Evolutionary conservation across 2,888 invertebrate species (phyloP).

Genomic region (Busseola fusca): DNA sequence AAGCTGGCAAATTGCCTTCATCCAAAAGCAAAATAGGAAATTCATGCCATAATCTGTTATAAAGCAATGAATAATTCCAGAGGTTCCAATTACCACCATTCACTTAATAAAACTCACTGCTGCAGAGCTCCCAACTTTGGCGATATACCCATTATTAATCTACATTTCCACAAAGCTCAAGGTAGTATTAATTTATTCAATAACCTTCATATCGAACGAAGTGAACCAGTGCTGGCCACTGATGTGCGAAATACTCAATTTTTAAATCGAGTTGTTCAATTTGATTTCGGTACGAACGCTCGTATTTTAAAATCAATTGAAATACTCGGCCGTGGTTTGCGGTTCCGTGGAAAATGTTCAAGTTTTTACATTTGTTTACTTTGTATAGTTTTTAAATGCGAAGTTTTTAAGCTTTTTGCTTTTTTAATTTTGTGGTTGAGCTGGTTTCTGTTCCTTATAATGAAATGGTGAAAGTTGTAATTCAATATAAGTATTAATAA

Average conservation of each 20-base stretch:
- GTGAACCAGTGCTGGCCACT: slow-evolving; percentile 45
- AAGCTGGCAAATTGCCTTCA: background rate
- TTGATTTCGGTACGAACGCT: slow-evolving; percentile 35
- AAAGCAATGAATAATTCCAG: slow-evolving; percentile 13
- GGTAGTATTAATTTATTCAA: slow-evolving; percentile 47
- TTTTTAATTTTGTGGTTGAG: slow-evolving; percentile 5
- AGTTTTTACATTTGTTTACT: slow-evolving; percentile 39
- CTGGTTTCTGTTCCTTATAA: slow-evolving; percentile 7
- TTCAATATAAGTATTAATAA: background rate
- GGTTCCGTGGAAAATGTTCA: slow-evolving; percentile 40
- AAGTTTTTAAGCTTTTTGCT: slow-evolving; percentile 14
- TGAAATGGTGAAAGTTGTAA: background rate
- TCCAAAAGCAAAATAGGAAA: background rate
- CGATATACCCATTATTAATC: slow-evolving; percentile 37
- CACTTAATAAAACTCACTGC: slow-evolving; percentile 1
- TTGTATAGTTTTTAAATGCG: slow-evolving; percentile 13
- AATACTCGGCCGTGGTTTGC: slow-evolving; percentile 33
- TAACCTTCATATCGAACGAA: slow-evolving; percentile 54
- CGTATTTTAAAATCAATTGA: slow-evolving; percentile 59
- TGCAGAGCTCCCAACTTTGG: slow-evolving; percentile 19
- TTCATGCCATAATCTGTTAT: background rate
- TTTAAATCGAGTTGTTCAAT: slow-evolving; percentile 60
- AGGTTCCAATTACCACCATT: slow-evolving; percentile 5
- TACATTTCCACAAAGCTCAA: slow-evolving; percentile 20
- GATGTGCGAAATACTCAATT: slow-evolving; percentile 48